Percentiles rank a stretch among this genome's conserved stretches.
These are phyloP conservation scores for Tipula vernalis DNA, from an alignment of 2,888 invertebrate species.

Conservation along the genomic window DNA sequence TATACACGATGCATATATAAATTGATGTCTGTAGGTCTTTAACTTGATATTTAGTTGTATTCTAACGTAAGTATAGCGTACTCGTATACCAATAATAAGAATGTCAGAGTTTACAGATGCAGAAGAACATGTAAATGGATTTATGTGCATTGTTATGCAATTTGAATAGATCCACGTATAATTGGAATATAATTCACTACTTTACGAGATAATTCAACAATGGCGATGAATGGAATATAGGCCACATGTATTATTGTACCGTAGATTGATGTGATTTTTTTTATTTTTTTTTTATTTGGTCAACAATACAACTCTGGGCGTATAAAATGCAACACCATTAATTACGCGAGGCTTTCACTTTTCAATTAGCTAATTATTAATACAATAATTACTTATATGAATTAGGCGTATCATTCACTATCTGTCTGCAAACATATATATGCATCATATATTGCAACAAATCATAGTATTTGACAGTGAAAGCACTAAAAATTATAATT, in stretches of 20 bases:
- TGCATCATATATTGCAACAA: not conserved
- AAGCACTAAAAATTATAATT: not conserved
- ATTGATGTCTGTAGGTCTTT: constrained; percentile 4
- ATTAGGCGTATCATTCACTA: not conserved
- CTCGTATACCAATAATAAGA: not conserved
- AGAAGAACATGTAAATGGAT: not conserved
- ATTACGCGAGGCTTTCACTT: not conserved
- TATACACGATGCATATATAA: not conserved
- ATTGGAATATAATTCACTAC: not conserved
- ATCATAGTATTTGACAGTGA: not conserved
- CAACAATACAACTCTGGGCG: not conserved
- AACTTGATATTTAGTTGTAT: not conserved
- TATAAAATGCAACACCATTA: not conserved
- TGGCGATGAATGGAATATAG: not conserved
- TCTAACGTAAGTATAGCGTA: not conserved
- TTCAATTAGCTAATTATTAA: not conserved
- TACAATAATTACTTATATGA: not conserved
- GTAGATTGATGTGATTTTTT: not conserved
- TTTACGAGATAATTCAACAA: not conserved
- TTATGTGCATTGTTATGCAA: not conserved
- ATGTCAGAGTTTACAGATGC: not conserved
- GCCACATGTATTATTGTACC: not conserved
- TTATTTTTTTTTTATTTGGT: not conserved
- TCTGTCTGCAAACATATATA: not conserved
- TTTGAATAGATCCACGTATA: not conserved